Base-by-base conservation (phyloP, 2,797 vertebrate genomes). In the Champsocephalus esox region DNA sequence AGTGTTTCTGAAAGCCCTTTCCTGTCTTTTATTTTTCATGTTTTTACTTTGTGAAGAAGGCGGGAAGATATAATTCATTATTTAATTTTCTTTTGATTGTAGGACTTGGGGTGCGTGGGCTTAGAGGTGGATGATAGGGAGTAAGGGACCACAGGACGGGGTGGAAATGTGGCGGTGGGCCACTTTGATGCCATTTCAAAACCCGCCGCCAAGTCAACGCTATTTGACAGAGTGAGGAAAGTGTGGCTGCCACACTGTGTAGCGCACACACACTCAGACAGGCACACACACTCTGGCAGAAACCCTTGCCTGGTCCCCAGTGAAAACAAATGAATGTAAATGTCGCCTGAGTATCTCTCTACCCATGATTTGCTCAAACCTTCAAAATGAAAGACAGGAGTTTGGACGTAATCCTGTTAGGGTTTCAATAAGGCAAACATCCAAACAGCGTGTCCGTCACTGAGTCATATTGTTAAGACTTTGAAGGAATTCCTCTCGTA, bases 11-110 rank as follows among this genome's bases (percentile, higher is more conserved):
- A 85, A 85, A 82, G 79, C 75, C 76, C 57, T 77, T 90, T 88
- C 89, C 87, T 92, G 84, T 91, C 84, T 94, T 94, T 92, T 82
- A 91, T 94, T 92, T 92, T 94, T 92, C 62, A 94, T 93, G 91
- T 91, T 92, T 93, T 89, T 74, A 92, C 92, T 92, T 91, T 77
- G 89, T 85, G 88, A 84, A 83, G 80, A 67, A 81, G 89, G 87
- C 84, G 81, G 92, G 77, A 65, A 85, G 88, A 89, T 82, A 85
- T 86, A 91, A 95, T 94, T 87, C 94, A 94, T 95, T 92, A 93
- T 95, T 94, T 90, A 93, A 93, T 93, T 92, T 93, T 75, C 87
- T 92, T 94, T 93, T 94, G 92, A 95, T 92, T 93, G 91, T 88
- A 90, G 91, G 87, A 88, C 82, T 79, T 62, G 59, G 85, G 78